phyloP scores from a whole-genome alignment of 2,888 invertebrate genomes.

The Salpingus planirostris region DNA sequence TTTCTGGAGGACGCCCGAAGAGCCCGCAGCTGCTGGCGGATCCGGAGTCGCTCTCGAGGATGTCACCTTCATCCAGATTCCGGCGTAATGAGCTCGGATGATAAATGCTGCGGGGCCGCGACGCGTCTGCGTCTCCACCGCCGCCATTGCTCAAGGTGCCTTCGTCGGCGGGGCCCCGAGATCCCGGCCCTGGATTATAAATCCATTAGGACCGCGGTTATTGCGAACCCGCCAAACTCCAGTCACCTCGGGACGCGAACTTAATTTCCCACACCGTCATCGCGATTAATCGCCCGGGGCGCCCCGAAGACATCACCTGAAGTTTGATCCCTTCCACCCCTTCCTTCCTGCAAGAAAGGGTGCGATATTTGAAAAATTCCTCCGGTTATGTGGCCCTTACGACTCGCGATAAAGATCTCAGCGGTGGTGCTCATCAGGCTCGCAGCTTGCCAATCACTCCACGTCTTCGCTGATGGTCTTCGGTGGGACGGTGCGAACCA shows the following conservation, averaged over 20 bases:
- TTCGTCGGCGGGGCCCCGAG: conserved; percentile 8
- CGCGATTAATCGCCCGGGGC: too few relatives aligned
- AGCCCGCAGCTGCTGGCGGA: not conserved
- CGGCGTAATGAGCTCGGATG: conserved; percentile 45
- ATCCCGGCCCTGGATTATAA: conserved; percentile 32
- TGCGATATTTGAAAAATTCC: too few relatives aligned
- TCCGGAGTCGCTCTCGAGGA: not conserved
- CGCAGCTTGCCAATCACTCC: too few relatives aligned
- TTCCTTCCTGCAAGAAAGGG: too few relatives aligned
- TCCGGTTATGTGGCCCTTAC: too few relatives aligned
- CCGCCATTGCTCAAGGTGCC: conserved; percentile 30
- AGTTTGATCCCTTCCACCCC: too few relatives aligned
- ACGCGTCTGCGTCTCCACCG: conserved; percentile 41
- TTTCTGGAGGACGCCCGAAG: not conserved
- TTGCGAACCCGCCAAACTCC: conserved; percentile 33
- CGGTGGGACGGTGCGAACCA: too few relatives aligned
- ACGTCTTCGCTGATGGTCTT: too few relatives aligned
- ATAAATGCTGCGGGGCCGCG: conserved; percentile 42
- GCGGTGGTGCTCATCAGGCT: too few relatives aligned
- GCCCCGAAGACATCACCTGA: too few relatives aligned
- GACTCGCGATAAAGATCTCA: too few relatives aligned
- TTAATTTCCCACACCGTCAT: too few relatives aligned
- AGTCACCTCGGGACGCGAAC: conserved; percentile 38
- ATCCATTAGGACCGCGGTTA: conserved; percentile 36
- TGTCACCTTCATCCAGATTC: conserved; percentile 29